Evolutionary conservation across 1,140 invertebrate genomes (phyloP), one percentile per base, ranked within the genome.

Genomic region (Eubasilissa regina): DNA sequence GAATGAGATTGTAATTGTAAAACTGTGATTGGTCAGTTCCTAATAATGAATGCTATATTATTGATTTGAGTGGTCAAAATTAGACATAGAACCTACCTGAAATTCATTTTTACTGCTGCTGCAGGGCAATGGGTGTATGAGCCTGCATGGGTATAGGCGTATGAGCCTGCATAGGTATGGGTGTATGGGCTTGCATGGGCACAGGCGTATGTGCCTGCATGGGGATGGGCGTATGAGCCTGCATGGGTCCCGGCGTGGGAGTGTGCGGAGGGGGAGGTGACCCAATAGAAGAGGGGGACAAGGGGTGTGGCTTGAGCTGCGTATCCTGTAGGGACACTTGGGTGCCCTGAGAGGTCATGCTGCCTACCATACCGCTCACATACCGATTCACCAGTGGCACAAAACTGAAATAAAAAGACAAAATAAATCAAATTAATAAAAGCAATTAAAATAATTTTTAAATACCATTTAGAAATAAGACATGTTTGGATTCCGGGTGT

Each of bases 311-410:
- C 78, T 89, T 89, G 81, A 84, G 85, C 17, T 84, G 84, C 45
- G 87, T 86, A 81, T 88, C 87, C 75, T 88, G 86, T 85, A 89
- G 85, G 19, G 88, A 88, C 77, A 89, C 89, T 81, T 89, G 87
- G 7, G 89, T 89, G 74, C 89, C 87, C 81, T 89, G 89, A 8
- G 88, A 89, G 21, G 88, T 89, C 87, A 89, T 88, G n/a, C 81
- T 77, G 13, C 55, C 53, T 1, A 15, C 75, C 60, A 76, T 76
- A 58, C 58, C 21, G 45, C 73, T 70, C 10, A 72, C 78, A 83
- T 89, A 89, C 25, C 88, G 87, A 78, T 88, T 89, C 81, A 89
- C 88, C 87, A 89, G 86, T 70, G 89, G 89, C 68, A 88, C 89
- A 78, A 89, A 89, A 78, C 88, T 89, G 85, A 43, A 85, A 35